phyloP scores from a whole-genome alignment of 1,140 invertebrate genomes.

The Rhynchophorus ferrugineus region DNA sequence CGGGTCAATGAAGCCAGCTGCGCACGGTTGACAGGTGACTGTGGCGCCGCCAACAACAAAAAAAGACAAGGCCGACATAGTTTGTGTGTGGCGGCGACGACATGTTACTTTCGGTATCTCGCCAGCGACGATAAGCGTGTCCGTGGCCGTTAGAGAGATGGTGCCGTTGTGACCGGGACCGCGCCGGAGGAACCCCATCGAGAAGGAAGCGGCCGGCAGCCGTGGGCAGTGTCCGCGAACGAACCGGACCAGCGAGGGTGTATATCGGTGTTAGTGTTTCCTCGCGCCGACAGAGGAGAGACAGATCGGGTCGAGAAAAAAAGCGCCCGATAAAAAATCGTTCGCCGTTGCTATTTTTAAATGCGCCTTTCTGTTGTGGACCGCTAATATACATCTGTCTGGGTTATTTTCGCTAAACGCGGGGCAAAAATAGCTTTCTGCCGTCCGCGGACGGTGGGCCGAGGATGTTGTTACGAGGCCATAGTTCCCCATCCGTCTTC shows the following conservation, averaged over 20 bases:
- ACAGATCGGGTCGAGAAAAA: slow-evolving; percentile 35
- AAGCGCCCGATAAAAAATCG: slow-evolving; percentile 30
- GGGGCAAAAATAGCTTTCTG: slow-evolving; percentile 37
- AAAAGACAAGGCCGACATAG: slow-evolving; percentile 20
- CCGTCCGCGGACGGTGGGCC: slow-evolving; percentile 26
- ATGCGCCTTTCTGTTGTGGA: slow-evolving; percentile 32
- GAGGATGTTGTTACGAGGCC: slow-evolving; percentile 35
- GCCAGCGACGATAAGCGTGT: slow-evolving; percentile 4
- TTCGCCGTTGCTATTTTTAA: slow-evolving; percentile 40
- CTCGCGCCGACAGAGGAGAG: no score
- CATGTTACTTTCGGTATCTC: slow-evolving; percentile 19
- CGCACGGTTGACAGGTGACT: slow-evolving; percentile 18
- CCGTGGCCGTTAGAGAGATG: slow-evolving; percentile 8
- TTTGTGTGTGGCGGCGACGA: slow-evolving; percentile 17
- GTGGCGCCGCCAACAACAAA: slow-evolving; percentile 18
- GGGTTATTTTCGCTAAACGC: slow-evolving; percentile 38
- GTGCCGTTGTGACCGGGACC: slow-evolving; percentile 10
- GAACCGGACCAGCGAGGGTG: neutral
- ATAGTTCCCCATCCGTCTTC: slow-evolving; percentile 34
- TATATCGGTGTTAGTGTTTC: slow-evolving; percentile 34
- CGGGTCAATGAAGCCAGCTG: slow-evolving; percentile 14
- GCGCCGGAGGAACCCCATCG: neutral
- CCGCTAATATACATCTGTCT: slow-evolving; percentile 37
- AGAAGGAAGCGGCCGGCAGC: neutral
- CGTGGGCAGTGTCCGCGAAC: no score